Conservation (phyloP, 2,113 vertebrate genomes). For the Probosciger aterrimus region DNA sequence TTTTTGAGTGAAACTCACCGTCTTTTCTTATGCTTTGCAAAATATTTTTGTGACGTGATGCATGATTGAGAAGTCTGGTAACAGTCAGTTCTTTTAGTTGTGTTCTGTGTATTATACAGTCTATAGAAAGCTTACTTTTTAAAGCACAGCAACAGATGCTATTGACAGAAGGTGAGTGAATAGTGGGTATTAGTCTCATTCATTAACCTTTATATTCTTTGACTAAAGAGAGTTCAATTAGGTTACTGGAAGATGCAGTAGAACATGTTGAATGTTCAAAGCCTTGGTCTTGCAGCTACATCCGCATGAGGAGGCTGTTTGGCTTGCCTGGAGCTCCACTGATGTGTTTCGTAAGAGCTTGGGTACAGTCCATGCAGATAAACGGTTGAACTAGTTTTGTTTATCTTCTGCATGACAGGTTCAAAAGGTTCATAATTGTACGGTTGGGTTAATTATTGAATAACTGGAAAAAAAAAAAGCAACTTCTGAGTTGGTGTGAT, state of each 20-base stretch:
- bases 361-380: not conserved
- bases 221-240: not conserved
- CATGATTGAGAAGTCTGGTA: not conserved
- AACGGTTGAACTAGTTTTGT: slow-evolving; percentile 10
- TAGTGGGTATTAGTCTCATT: not conserved
- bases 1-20: not conserved
- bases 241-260: not conserved
- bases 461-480: not conserved
- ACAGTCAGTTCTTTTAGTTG: not conserved
- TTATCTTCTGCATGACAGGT: slow-evolving; percentile 34
- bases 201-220: not conserved
- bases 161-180: not conserved
- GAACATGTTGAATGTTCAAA: not conserved
- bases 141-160: not conserved
- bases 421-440: not conserved
- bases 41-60: not conserved
- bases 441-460: slow-evolving; percentile 15
- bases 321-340: not conserved
- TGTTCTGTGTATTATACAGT: not conserved
- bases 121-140: not conserved
- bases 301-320: not conserved
- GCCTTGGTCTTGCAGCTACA: not conserved
- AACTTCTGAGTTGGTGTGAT: not conserved
- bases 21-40: not conserved
- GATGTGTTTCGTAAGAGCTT: not conserved